These are phyloP conservation scores for Petrosia ficiformis DNA, from an alignment of 37 sponge, comb jelly and placozoan species.

Conservation along the genomic window DNA sequence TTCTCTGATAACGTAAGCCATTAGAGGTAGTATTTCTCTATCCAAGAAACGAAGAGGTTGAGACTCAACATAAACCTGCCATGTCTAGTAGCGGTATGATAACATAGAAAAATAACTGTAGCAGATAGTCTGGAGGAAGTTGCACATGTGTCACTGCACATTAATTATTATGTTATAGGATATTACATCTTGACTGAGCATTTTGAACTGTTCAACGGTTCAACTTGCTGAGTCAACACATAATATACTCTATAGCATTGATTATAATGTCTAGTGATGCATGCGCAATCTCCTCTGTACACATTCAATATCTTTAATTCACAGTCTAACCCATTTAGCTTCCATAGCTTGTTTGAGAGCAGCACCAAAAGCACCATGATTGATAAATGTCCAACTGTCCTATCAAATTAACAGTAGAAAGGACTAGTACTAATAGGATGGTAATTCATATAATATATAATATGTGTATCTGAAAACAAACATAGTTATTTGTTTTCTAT, in stretches of 20 bases:
- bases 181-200: background rate
- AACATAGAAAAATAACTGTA: no score
- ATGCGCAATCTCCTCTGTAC: background rate
- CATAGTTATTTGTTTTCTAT: no score
- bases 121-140: no score
- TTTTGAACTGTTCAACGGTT: no score
- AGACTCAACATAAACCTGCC: conserved; percentile 70
- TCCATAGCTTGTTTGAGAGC: conserved; percentile 55
- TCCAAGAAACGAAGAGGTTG: conserved; percentile 83
- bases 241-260: no score
- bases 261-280: no score
- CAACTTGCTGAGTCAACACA: no score
- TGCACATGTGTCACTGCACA: no score
- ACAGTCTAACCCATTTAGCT: conserved; percentile 9
- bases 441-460: background rate
- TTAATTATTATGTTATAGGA: no score
- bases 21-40: conserved; percentile 65
- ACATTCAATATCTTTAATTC: background rate
- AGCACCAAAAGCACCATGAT: conserved; percentile 91
- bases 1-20: conserved; percentile 47
- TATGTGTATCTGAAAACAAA: background rate
- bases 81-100: no score
- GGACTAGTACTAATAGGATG: background rate
- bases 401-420: background rate
- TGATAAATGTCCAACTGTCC: conserved; percentile 63